Percentiles rank a stretch among this genome's conserved stretches.
Conservation (phyloP, 2,113 vertebrate genomes). For the Cyanoderma ruficeps region DNA sequence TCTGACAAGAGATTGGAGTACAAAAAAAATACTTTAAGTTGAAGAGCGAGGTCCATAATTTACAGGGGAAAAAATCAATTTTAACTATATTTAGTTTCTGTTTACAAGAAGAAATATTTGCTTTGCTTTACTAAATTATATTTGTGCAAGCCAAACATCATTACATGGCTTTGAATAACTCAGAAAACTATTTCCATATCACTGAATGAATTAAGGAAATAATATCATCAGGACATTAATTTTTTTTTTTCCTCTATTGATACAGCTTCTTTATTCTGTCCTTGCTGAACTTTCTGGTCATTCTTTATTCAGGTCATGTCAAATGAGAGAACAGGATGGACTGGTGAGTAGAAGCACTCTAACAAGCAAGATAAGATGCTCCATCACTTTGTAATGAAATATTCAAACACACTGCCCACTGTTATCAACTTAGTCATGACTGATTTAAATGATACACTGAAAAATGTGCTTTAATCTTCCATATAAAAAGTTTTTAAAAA, state of each 20-base stretch:
- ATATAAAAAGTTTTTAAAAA: constrained; percentile 64
- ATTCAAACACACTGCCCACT: constrained; percentile 62
- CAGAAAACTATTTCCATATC: background rate
- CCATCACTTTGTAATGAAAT: constrained; percentile 64
- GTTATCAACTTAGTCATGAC: constrained; percentile 57
- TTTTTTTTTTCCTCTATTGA: constrained; percentile 1
- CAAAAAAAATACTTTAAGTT: background rate
- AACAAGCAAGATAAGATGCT: constrained; percentile 51
- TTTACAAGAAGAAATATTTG: constrained; percentile 37
- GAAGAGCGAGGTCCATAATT: background rate
- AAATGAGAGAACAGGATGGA: constrained; percentile 7
- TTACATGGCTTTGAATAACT: background rate
- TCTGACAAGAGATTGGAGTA: background rate
- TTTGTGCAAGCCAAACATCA: background rate
- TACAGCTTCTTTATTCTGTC: background rate
- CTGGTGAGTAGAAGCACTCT: constrained; percentile 25
- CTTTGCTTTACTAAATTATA: background rate
- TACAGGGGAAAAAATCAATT: background rate
- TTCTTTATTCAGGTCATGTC: constrained; percentile 60
- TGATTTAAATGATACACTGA: constrained; percentile 69
- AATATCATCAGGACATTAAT: background rate
- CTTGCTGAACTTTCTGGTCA: constrained; percentile 28
- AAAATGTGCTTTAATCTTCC: constrained; percentile 65
- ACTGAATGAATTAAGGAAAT: background rate
- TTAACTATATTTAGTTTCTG: constrained; percentile 10